Evolutionary conservation across 1,140 invertebrate genomes (phyloP).

Genomic region (Hydropsyche tenuis): DNA sequence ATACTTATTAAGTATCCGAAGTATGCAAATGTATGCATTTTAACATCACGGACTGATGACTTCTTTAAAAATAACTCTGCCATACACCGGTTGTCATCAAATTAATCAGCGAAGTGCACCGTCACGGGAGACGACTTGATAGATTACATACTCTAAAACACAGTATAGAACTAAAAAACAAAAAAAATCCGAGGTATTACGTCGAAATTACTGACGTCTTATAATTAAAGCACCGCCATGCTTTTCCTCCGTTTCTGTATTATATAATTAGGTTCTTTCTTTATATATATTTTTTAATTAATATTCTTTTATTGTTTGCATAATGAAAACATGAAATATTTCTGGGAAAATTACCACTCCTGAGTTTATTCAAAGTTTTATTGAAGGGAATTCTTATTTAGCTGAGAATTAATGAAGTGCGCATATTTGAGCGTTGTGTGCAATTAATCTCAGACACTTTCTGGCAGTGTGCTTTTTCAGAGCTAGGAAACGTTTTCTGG

Average conservation of each 20-base stretch:
- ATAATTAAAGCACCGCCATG: conserved; percentile 8
- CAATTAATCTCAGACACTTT: conserved; percentile 19
- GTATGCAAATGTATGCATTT: conserved; percentile 38
- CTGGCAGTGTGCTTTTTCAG: conserved; percentile 11
- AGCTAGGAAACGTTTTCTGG: conserved; percentile 9
- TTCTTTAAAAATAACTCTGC: conserved; percentile 43
- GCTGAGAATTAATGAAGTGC: conserved; percentile 21
- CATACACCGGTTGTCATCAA: conserved; percentile 42
- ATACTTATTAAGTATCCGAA: conserved; percentile 30
- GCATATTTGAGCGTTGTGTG: conserved; percentile 21
- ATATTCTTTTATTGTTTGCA: no score
- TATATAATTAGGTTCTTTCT: no score
- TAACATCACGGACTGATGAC: conserved; percentile 40
- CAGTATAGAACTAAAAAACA: conserved; percentile 1
- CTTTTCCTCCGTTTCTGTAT: no score
- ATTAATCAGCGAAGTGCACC: conserved; percentile 43
- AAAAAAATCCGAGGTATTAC: not conserved
- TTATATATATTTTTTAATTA: no score
- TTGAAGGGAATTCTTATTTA: conserved; percentile 11
- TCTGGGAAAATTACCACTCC: no score
- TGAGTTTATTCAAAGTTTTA: not conserved
- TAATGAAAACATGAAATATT: no score
- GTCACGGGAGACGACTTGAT: conserved; percentile 38
- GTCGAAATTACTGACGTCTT: not conserved
- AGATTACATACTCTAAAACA: conserved; percentile 21